Percentiles rank a stretch among this genome's conserved stretches.
These are phyloP conservation scores for Dromiciops gliroides DNA, from an alignment of 2,113 vertebrate species.

Conservation along the genomic window DNA sequence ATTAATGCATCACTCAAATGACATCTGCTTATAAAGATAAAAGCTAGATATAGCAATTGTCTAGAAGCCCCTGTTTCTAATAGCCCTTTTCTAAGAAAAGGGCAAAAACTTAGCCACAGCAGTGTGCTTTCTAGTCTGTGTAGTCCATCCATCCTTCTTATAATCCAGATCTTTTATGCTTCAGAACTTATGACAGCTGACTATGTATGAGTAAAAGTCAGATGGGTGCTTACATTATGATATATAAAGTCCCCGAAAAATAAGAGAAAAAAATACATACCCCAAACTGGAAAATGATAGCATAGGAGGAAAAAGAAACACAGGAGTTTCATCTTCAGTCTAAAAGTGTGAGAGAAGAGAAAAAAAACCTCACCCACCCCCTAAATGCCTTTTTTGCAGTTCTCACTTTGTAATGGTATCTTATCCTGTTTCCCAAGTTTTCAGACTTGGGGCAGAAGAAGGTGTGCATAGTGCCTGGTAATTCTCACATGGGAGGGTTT, in stretches of 20 bases:
- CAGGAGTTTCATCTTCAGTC: constrained; percentile 15
- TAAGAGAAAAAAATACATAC: constrained; percentile 1
- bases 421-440: constrained; percentile 49
- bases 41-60: background rate
- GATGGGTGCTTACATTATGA: constrained; percentile 3
- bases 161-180: background rate
- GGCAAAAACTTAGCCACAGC: constrained; percentile 12
- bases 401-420: constrained; percentile 38
- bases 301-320: constrained; percentile 2
- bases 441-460: constrained; percentile 1
- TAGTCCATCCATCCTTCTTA: background rate
- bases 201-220: background rate
- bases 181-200: constrained; percentile 20
- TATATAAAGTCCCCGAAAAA: background rate
- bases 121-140: background rate
- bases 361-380: constrained; percentile 1
- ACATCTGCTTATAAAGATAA: background rate
- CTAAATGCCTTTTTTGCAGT: background rate
- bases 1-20: background rate
- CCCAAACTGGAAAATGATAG: background rate
- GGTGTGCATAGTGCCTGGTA: constrained; percentile 10
- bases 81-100: background rate
- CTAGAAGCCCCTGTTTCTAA: background rate
- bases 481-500: constrained; percentile 59
- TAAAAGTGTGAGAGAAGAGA: constrained; percentile 43